These are phyloP conservation scores for Xenopus borealis DNA, from an alignment of 2,113 vertebrate species.

Conservation along the genomic window DNA sequence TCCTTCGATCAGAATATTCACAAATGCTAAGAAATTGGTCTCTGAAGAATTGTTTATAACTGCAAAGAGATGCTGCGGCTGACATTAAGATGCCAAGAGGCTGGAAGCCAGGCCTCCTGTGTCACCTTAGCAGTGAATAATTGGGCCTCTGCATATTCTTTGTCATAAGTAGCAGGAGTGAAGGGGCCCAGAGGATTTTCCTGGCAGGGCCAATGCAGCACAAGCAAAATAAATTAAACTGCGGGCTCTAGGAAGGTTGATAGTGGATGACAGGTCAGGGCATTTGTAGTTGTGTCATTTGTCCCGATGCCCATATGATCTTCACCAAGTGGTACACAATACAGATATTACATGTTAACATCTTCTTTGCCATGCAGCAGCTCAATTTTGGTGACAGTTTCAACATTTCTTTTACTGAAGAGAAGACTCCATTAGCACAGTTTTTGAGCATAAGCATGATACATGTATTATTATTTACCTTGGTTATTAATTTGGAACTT, in stretches of 20 bases:
- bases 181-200: constrained; percentile 86
- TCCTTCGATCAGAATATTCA: constrained; percentile 70
- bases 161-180: constrained; percentile 87
- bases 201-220: constrained; percentile 79
- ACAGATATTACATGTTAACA: neutral
- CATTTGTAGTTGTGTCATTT: constrained; percentile 69
- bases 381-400: neutral
- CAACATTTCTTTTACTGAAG: too few relatives aligned
- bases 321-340: constrained; percentile 60
- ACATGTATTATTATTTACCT: too few relatives aligned
- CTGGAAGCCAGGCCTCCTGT: constrained; percentile 76
- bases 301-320: constrained; percentile 84
- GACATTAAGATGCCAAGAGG: constrained; percentile 75
- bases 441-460: too few relatives aligned
- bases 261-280: constrained; percentile 88
- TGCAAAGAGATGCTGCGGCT: constrained; percentile 77
- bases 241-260: constrained; percentile 85
- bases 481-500: too few relatives aligned
- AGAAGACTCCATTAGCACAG: too few relatives aligned
- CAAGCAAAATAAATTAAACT: constrained; percentile 94
- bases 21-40: constrained; percentile 62
- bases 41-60: constrained; percentile 84
- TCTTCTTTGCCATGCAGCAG: neutral
- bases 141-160: constrained; percentile 90
- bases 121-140: constrained; percentile 91